Percentiles rank a stretch among this genome's conserved stretches.
phyloP scores from a whole-genome alignment of 2,888 invertebrate species.

The Platerodrilus igneus region DNA sequence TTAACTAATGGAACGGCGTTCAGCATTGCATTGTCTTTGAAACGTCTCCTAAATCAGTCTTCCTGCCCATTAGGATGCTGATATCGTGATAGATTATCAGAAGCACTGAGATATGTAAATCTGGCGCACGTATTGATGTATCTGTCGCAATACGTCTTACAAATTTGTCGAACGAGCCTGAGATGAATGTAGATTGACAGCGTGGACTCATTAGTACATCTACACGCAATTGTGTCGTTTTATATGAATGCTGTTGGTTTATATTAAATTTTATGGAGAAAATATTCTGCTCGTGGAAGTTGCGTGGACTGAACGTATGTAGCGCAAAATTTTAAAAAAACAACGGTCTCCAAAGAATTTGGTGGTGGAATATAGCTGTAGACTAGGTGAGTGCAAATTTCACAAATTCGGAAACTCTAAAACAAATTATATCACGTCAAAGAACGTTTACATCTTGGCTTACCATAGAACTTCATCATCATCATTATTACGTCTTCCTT shows the following conservation, averaged over 20 bases:
- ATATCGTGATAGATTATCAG: conserved; percentile 43
- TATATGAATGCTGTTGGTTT: conserved; percentile 1
- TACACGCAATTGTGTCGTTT: conserved; percentile 9
- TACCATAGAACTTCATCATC: too few relatives aligned
- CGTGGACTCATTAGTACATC: conserved; percentile 26
- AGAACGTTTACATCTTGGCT: too few relatives aligned
- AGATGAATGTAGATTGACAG: conserved; percentile 33
- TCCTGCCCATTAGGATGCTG: conserved; percentile 38
- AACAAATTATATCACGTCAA: too few relatives aligned
- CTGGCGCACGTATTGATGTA: conserved; percentile 39
- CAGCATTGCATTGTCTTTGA: conserved; percentile 39
- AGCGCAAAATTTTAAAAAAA: background rate
- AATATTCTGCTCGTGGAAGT: background rate
- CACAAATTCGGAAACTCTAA: too few relatives aligned
- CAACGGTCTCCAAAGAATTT: background rate
- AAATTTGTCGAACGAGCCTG: conserved; percentile 38
- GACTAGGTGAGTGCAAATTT: too few relatives aligned
- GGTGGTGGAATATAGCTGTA: too few relatives aligned
- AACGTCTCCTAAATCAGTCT: conserved; percentile 40
- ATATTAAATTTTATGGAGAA: background rate
- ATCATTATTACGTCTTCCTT: too few relatives aligned
- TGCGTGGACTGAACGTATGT: background rate
- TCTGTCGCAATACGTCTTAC: conserved; percentile 40
- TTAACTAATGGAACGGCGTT: conserved; percentile 38
- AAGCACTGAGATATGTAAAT: conserved; percentile 40